Percentiles rank a stretch among this genome's conserved stretches.
These are phyloP conservation scores for Elegia similella DNA, from an alignment of 2,888 invertebrate genomes.

Conservation along the genomic window DNA sequence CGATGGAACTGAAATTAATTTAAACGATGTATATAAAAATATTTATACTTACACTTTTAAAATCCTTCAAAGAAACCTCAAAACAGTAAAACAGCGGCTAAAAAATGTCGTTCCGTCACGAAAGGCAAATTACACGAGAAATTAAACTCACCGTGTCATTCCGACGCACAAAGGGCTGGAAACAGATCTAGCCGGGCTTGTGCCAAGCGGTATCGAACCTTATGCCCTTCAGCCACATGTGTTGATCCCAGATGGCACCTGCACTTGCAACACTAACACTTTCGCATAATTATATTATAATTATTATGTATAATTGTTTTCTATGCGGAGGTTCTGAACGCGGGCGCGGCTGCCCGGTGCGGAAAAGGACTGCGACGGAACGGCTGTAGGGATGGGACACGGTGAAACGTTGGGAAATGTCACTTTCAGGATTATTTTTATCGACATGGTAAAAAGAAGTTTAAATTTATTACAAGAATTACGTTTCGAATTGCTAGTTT, in stretches of 20 bases:
- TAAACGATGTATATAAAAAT: too few species aligned
- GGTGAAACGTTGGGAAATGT: background rate
- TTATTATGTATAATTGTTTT: constrained; percentile 12
- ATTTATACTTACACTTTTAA: too few species aligned
- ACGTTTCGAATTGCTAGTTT: too few species aligned
- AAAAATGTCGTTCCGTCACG: background rate
- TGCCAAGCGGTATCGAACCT: constrained; percentile 75
- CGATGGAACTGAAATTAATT: too few species aligned
- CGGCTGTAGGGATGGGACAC: constrained; percentile 45
- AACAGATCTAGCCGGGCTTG: constrained; percentile 71
- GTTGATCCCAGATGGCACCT: constrained; percentile 56
- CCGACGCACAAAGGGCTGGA: constrained; percentile 57
- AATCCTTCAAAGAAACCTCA: too few species aligned
- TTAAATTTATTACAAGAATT: too few species aligned
- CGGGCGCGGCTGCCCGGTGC: constrained; percentile 60
- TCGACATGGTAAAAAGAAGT: too few species aligned
- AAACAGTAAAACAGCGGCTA: background rate
- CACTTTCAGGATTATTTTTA: too few species aligned
- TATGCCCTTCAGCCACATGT: constrained; percentile 74
- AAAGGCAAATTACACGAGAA: constrained; percentile 25
- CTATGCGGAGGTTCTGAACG: constrained; percentile 26
- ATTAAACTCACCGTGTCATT: constrained; percentile 68
- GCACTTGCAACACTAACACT: constrained; percentile 22
- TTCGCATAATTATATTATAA: background rate
- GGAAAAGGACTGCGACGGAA: constrained; percentile 55